Conservation (phyloP, 64 coral and sea anemone species). For the Pocillopora damicornis region DNA sequence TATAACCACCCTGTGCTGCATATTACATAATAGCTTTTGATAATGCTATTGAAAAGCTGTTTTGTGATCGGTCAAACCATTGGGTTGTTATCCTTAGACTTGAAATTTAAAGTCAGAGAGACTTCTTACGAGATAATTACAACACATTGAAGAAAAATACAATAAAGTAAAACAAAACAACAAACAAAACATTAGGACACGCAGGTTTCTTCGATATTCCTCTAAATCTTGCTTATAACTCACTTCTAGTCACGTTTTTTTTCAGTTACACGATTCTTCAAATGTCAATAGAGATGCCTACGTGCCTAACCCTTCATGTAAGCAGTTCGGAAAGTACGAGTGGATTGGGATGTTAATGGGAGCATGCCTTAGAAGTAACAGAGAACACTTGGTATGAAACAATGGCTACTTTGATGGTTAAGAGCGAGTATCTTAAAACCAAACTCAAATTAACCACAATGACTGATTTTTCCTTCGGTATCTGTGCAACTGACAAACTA, state of each 20-base stretch:
- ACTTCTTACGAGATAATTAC: too few species aligned
- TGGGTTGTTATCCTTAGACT: too few species aligned
- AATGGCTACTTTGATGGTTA: not conserved
- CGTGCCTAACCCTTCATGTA: constrained; percentile 87
- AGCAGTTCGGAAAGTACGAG: constrained; percentile 80
- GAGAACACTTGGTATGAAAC: constrained; percentile 77
- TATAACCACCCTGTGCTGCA: too few species aligned
- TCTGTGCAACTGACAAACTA: not conserved
- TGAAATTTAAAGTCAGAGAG: too few species aligned
- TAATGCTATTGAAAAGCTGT: too few species aligned
- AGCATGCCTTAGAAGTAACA: constrained; percentile 78
- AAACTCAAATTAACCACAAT: too few species aligned
- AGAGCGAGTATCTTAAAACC: not conserved
- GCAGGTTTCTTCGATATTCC: not conserved
- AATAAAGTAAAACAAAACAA: too few species aligned
- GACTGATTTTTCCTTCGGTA: too few species aligned
- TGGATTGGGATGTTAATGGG: constrained; percentile 99
- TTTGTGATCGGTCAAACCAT: too few species aligned
- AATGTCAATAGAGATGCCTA: constrained; percentile 98
- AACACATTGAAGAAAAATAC: too few species aligned
- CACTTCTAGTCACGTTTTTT: not conserved
- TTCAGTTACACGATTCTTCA: constrained; percentile 87
- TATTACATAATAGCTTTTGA: too few species aligned
- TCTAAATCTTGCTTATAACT: not conserved
- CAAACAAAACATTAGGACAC: not conserved